Evolutionary conservation across 1,140 invertebrate species (phyloP), one percentile per base, ranked within the genome.

Genomic region (Cryptotermes secundus): DNA sequence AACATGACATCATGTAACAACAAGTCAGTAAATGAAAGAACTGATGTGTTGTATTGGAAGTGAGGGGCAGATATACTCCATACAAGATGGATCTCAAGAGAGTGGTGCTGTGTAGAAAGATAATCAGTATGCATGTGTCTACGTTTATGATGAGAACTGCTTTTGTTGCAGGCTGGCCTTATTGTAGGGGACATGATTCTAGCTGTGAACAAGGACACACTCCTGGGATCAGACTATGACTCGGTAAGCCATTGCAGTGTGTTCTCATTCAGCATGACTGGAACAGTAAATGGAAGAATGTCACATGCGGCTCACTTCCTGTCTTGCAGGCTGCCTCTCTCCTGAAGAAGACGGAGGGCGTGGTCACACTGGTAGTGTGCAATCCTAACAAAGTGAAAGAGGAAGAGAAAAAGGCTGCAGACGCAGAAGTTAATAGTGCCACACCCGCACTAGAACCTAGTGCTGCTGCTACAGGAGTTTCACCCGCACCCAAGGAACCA

Each of bases 141-240:
- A 42, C 16, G 38, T 42, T 42, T 14, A 42, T 42, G 16, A 42
- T 42, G 38, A 42, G 53, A 59, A 59, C 12, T 59, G 26, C 26
- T 72, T 86, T 86, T 85, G 83, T 90, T 92, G 24, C 89, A 96
- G 95, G 96, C 96, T 87, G 97, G 97, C 80, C 91, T 99, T 45
- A 93, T 95, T 89, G 97, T 98, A 80, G 97, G 97, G 86, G 97
- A 99, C 90, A 96, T 99, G 95, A 95, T 99, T 85, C 90, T 99
- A 80, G 95, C 96, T 53, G 96, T 99, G 10, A 98, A 98, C 89
- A 95, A 97, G 88, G 97, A 97, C 87, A 94, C 96, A 26, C 90
- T 99, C 49, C 90, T 97, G 2, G 96, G 96, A 85, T 94, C 94
- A 83, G 97, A 95, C 88, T 97, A 98, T 88, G 96, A 97, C 87